phyloP scores from a whole-genome alignment of 2,797 vertebrate species.

The Hybognathus amarus region DNA sequence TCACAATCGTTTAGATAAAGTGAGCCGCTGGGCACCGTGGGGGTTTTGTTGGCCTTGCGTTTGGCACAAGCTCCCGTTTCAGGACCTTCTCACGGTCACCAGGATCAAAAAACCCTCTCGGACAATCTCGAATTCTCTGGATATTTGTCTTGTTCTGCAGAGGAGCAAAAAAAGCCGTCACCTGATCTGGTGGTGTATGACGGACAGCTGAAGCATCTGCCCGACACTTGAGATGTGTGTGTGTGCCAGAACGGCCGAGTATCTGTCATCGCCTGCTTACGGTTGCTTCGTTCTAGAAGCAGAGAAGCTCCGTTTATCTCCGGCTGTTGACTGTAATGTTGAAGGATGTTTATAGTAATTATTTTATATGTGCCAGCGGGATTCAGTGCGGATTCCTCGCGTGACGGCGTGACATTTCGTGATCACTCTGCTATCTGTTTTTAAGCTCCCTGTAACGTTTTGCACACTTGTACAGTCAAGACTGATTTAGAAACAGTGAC shows the following conservation, averaged over 20 bases:
- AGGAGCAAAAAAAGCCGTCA: slow-evolving; percentile 61
- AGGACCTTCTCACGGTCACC: slow-evolving; percentile 41
- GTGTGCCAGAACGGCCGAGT: slow-evolving; percentile 26
- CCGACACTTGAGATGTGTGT: slow-evolving; percentile 65
- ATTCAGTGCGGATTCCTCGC: slow-evolving; percentile 14
- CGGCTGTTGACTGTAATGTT: slow-evolving; percentile 19
- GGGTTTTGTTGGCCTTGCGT: slow-evolving; percentile 19
- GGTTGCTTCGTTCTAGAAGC: background rate
- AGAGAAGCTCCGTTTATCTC: background rate
- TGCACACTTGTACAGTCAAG: background rate
- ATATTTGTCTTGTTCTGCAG: slow-evolving; percentile 28
- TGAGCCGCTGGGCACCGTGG: slow-evolving; percentile 27
- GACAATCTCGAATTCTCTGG: slow-evolving; percentile 23
- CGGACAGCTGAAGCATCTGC: slow-evolving; percentile 58
- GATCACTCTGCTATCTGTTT: background rate
- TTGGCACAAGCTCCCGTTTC: slow-evolving; percentile 15
- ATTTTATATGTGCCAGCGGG: slow-evolving; percentile 24
- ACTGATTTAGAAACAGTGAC: background rate
- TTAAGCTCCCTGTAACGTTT: background rate
- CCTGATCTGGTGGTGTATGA: slow-evolving; percentile 60
- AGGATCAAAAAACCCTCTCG: slow-evolving; percentile 21
- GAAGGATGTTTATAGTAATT: slow-evolving; percentile 25
- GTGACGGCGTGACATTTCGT: background rate
- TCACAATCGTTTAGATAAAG: slow-evolving; percentile 27
- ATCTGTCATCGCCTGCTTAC: slow-evolving; percentile 42